Percentiles rank a stretch among this genome's conserved stretches.
These are phyloP conservation scores for Microcebus lehilahytsara DNA, from an alignment of 2,113 vertebrate genomes.

Conservation along the genomic window DNA sequence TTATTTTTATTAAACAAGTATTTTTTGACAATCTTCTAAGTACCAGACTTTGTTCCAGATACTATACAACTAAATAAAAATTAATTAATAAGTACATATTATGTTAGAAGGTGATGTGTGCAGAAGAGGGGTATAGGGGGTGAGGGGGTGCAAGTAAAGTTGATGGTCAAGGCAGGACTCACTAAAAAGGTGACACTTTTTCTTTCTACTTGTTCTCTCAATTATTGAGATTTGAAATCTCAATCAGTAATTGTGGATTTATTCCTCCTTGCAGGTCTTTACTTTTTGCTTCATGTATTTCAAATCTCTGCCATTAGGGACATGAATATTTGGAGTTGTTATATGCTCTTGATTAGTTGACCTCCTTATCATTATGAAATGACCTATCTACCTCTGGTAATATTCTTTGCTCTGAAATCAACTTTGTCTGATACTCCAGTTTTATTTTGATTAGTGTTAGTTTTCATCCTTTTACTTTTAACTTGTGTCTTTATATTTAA, in stretches of 20 bases:
- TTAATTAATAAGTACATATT: background rate
- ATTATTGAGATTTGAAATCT: background rate
- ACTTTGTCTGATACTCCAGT: background rate
- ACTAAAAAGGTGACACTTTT: background rate
- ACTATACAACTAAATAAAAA: slow-evolving; percentile 9
- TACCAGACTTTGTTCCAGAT: background rate
- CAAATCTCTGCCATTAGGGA: background rate
- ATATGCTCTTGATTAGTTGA: background rate
- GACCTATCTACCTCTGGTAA: background rate
- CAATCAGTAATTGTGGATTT: background rate
- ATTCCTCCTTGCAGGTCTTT: background rate
- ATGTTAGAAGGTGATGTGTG: background rate
- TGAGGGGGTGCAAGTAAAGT: background rate
- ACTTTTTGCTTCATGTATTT: slow-evolving; percentile 37
- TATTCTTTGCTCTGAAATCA: slow-evolving; percentile 46
- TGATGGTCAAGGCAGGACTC: background rate
- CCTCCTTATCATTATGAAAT: background rate
- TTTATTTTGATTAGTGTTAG: slow-evolving; percentile 36
- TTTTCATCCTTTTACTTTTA: background rate
- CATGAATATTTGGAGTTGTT: background rate
- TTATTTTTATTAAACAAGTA: background rate
- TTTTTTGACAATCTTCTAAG: slow-evolving; percentile 21
- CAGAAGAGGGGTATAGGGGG: background rate
- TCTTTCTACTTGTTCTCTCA: background rate
- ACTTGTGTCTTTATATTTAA: slow-evolving; percentile 19